Evolutionary conservation across 30 jellyfish, hydroid and myxozoan genomes (phyloP), one percentile per base, ranked within the genome.

Genomic region (Hydractinia echinata): DNA sequence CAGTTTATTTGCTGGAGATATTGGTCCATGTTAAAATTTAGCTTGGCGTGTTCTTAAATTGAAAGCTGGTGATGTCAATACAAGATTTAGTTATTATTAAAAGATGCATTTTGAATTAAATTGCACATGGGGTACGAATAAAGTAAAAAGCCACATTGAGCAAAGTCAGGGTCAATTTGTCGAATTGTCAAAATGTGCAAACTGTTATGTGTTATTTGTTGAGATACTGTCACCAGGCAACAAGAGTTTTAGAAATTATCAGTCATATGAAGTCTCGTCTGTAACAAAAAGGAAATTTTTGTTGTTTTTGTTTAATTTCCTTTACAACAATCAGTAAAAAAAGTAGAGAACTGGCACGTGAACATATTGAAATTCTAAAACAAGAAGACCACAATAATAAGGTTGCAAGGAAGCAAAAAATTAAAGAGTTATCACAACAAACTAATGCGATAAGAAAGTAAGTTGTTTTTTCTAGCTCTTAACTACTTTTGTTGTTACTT

Each of bases 401-500:
- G 9, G 51, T 60, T 16, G 58, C 53, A 49, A 71, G 74, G 16
- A 80, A 74, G 51, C 88, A 79, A 21, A 77, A 74, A 61, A 88
- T 83, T 55, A 89, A 61, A 66, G 56, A 55, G 51, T 60, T 83
- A 62, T 58, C 84, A 15, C 81, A 88, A 30, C 95, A 89, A 73
- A 89, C 96, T 4, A 89, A 89, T 79, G 79, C 79, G 68, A 69
- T 89, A 64, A 14, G 95, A 83, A 89, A 85, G 96, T 89, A 49
- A 16, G 77, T 18, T 1, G n/a, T n/a, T 30, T 30, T 30, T 30
- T 30, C 2, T 30, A 30, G 44, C 44, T 30, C 2, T 30, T 30
- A 30, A 2, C 1, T 30, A n/a, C 44, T 30, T 30, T 30, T 30
- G 44, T 30, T 30, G 44, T 30, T 0, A 30, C 44, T 30, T 30